Conservation (phyloP, 2,888 invertebrate species). For the Tiphia femorata region DNA sequence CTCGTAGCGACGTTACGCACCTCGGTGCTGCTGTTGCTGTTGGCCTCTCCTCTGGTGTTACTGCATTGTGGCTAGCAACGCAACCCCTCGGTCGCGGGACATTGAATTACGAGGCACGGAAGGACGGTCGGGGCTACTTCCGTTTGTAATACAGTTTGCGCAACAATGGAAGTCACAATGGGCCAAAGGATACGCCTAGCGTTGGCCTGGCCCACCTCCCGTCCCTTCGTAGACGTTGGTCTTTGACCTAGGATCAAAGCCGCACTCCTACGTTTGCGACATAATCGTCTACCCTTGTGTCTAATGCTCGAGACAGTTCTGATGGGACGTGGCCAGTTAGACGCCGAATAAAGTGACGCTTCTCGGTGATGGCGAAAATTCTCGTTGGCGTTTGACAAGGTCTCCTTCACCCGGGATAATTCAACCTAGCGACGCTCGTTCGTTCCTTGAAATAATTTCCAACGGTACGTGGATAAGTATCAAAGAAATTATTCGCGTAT, state of each 20-base stretch:
- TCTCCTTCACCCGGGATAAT: too few species aligned
- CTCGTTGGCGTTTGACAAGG: too few species aligned
- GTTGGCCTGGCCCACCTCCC: slow-evolving; percentile 25
- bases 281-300: too few species aligned
- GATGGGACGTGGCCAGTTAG: too few species aligned
- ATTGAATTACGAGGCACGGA: slow-evolving; percentile 67
- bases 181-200: slow-evolving; percentile 51
- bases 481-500: too few species aligned
- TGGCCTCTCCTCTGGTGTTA: neutral
- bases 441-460: too few species aligned
- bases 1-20: neutral
- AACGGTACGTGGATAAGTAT: too few species aligned
- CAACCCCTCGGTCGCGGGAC: slow-evolving; percentile 51
- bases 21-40: neutral
- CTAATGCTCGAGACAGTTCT: too few species aligned
- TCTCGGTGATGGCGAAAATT: too few species aligned
- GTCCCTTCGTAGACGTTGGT: slow-evolving; percentile 53
- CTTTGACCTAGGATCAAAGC: slow-evolving; percentile 63
- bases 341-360: too few species aligned
- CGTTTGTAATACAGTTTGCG: slow-evolving; percentile 68
- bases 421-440: too few species aligned
- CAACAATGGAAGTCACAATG: slow-evolving; percentile 66
- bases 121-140: slow-evolving; percentile 67
- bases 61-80: neutral
- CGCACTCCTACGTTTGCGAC: slow-evolving; percentile 23